A percentile compares a stretch with the other conserved stretches of the same genome.
phyloP scores from a whole-genome alignment of 2,888 invertebrate genomes.

The Pediacus dermestoides region DNA sequence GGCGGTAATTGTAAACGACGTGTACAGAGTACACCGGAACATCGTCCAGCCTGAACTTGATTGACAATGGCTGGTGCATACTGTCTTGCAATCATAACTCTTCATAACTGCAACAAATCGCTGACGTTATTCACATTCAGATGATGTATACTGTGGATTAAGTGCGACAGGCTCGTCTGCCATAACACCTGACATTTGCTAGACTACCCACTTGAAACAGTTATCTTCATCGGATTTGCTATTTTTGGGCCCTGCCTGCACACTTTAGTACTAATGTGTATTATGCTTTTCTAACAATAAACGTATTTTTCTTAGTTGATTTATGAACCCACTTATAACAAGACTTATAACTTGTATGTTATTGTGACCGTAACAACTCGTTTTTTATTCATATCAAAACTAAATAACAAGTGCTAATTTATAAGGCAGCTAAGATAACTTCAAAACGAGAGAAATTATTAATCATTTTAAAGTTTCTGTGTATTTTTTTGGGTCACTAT shows the following conservation, averaged over 20 bases:
- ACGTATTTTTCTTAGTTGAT: neutral
- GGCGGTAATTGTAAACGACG: constrained; percentile 1
- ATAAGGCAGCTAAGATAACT: too few relatives aligned
- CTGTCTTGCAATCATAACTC: constrained; percentile 31
- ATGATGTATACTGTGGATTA: constrained; percentile 33
- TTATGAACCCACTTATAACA: too few relatives aligned
- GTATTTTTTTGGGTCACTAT: too few relatives aligned
- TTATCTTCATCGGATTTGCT: constrained; percentile 1
- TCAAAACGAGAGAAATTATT: too few relatives aligned
- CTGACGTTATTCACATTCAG: constrained; percentile 25
- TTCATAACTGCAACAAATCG: constrained; percentile 35
- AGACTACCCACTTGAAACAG: constrained; percentile 13
- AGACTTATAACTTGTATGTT: too few relatives aligned
- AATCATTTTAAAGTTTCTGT: too few relatives aligned
- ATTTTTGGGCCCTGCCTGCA: neutral
- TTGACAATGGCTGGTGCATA: constrained; percentile 22
- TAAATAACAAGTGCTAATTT: too few relatives aligned
- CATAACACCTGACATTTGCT: constrained; percentile 28
- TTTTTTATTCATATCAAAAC: too few relatives aligned
- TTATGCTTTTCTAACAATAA: constrained; percentile 2
- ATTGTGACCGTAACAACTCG: too few relatives aligned
- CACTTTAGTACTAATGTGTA: too few relatives aligned
- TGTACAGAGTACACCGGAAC: constrained; percentile 6
- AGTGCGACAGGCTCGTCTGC: constrained; percentile 24
- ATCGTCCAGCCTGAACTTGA: constrained; percentile 7